These are phyloP conservation scores for Limenitis camilla DNA, from an alignment of 2,888 invertebrate genomes.

Conservation along the genomic window DNA sequence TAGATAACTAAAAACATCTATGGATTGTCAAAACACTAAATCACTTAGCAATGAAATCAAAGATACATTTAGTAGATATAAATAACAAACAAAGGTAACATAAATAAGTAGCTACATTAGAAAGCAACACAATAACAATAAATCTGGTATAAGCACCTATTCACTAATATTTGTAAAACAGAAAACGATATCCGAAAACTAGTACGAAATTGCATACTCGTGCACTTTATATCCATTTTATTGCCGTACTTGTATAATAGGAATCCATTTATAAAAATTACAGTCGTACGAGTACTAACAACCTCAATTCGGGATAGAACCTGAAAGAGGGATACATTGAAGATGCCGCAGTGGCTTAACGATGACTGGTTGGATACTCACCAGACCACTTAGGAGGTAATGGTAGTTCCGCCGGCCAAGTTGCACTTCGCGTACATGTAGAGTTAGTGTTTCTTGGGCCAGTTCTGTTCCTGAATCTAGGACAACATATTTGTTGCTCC, in stretches of 20 bases:
- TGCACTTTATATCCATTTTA: conserved; percentile 8
- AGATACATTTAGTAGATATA: no score
- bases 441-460: conserved; percentile 89
- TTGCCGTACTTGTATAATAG: conserved; percentile 7
- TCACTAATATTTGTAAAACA: conserved; percentile 9
- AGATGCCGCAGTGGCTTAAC: conserved; percentile 10
- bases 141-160: conserved; percentile 1
- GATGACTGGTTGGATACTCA: conserved; percentile 65
- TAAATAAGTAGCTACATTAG: background rate
- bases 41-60: no score
- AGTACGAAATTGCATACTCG: conserved; percentile 2
- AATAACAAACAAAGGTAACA: background rate
- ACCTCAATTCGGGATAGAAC: conserved; percentile 8
- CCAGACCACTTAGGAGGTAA: conserved; percentile 91
- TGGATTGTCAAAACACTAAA: no score
- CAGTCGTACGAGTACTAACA: conserved; percentile 9
- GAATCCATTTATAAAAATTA: conserved; percentile 14
- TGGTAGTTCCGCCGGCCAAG: conserved; percentile 93
- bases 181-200: conserved; percentile 1
- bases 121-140: background rate
- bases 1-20: no score
- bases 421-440: conserved; percentile 88
- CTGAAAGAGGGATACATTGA: conserved; percentile 3
- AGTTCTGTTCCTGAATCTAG: conserved; percentile 90
- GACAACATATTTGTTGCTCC: conserved; percentile 90